These are phyloP conservation scores for Pteronotus mesoamericanus DNA, from an alignment of 2,797 vertebrate species.

Conservation along the genomic window DNA sequence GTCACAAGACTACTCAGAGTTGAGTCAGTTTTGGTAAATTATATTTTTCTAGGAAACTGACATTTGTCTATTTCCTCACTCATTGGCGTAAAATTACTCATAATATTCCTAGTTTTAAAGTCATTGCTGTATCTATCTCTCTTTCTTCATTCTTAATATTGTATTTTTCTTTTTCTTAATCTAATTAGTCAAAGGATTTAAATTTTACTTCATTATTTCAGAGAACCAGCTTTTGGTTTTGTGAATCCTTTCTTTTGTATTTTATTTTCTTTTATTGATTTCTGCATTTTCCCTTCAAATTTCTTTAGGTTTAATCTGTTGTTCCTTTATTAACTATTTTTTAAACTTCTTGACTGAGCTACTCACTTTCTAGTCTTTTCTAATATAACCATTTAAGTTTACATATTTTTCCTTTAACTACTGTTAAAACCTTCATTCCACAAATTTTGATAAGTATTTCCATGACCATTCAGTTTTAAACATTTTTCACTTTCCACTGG, in stretches of 20 bases:
- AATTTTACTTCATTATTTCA: background rate
- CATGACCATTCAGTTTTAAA: background rate
- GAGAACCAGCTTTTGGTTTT: background rate
- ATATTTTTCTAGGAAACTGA: background rate
- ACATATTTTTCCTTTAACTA: background rate
- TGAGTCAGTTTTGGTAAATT: background rate
- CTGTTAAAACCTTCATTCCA: background rate
- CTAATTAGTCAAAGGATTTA: background rate
- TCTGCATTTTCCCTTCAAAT: background rate
- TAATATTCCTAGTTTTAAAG: slow-evolving; percentile 8
- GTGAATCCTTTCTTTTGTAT: background rate
- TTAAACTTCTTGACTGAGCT: background rate
- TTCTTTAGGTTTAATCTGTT: background rate
- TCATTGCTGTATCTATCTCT: background rate
- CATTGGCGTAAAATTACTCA: background rate
- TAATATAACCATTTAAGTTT: background rate
- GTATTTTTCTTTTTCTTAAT: background rate
- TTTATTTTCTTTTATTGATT: background rate
- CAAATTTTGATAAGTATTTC: background rate
- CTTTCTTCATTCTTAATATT: background rate
- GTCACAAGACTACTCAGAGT: background rate
- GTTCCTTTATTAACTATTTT: background rate
- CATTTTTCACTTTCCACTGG: background rate
- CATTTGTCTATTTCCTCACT: background rate
- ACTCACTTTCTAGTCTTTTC: background rate